Percentiles rank a stretch among this genome's conserved stretches.
These are phyloP conservation scores for Pangasius mekongensis DNA, from an alignment of 2,797 vertebrate genomes.

Conservation along the genomic window DNA sequence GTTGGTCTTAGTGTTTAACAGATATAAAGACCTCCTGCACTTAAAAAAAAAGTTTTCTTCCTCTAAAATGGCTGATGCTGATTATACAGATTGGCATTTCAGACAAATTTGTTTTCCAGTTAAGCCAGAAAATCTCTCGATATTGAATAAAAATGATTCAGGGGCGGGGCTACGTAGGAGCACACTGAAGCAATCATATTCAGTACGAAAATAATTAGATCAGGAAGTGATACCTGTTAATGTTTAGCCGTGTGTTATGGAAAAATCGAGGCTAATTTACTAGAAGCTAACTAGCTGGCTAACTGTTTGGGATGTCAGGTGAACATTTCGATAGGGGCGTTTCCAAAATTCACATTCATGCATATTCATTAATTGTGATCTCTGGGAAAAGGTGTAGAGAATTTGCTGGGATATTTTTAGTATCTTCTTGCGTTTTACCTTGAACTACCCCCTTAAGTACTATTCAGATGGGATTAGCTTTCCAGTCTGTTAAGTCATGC, in stretches of 20 bases:
- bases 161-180: background rate
- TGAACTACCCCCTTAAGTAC: background rate
- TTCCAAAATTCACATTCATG: background rate
- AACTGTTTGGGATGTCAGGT: background rate
- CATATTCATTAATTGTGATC: background rate
- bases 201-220: background rate
- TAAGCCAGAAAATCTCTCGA: background rate
- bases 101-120: background rate
- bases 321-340: background rate
- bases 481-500: background rate
- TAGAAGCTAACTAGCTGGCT: background rate
- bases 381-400: background rate
- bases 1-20: too few species aligned
- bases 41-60: background rate
- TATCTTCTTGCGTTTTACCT: background rate
- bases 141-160: too few species aligned
- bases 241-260: background rate
- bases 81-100: background rate
- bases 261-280: background rate
- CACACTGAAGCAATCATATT: background rate
- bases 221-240: background rate
- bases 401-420: background rate
- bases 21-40: too few species aligned
- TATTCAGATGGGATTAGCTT: background rate
- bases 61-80: background rate